These are phyloP conservation scores for Drosophila biarmipes DNA, from an alignment of 1,140 invertebrate species.

Conservation along the genomic window DNA sequence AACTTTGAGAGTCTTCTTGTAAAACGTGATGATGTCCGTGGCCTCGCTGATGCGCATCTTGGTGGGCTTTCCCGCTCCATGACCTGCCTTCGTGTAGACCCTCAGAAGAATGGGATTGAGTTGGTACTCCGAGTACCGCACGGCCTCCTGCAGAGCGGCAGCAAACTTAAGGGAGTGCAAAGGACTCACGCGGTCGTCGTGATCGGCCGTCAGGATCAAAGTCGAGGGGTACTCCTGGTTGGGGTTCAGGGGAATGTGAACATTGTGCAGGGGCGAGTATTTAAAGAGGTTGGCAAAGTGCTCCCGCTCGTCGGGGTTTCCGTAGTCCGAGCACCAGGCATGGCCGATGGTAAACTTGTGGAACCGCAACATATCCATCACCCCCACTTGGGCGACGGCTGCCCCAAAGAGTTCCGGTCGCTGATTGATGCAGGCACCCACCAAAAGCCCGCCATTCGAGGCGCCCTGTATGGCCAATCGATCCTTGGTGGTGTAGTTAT, in stretches of 20 bases:
- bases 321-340: conserved; percentile 98
- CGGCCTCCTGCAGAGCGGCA: conserved; percentile 93
- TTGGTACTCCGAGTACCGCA: conserved; percentile 88
- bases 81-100: conserved; percentile 97
- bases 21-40: conserved; percentile 94
- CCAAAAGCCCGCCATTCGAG: conserved; percentile 97
- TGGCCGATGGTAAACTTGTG: conserved; percentile 99
- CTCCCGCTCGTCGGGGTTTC: conserved; percentile 93
- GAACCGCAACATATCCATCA: conserved; percentile 98
- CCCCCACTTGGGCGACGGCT: conserved; percentile 95
- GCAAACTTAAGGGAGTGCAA: conserved; percentile 98
- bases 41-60: conserved; percentile 91
- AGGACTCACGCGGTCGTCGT: conserved; percentile 98
- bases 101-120: conserved; percentile 94
- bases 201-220: conserved; percentile 96
- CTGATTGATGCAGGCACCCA: conserved; percentile 97
- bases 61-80: conserved; percentile 98
- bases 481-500: conserved; percentile 92
- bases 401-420: conserved; percentile 97
- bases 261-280: conserved; percentile 98
- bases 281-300: conserved; percentile 95
- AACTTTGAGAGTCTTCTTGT: conserved; percentile 89
- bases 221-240: conserved; percentile 94
- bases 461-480: conserved; percentile 96
- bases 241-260: conserved; percentile 87